Evolutionary conservation across 1,140 invertebrate species (phyloP), one percentile per base, ranked within the genome.

Genomic region (Wiebesia pumilae): DNA sequence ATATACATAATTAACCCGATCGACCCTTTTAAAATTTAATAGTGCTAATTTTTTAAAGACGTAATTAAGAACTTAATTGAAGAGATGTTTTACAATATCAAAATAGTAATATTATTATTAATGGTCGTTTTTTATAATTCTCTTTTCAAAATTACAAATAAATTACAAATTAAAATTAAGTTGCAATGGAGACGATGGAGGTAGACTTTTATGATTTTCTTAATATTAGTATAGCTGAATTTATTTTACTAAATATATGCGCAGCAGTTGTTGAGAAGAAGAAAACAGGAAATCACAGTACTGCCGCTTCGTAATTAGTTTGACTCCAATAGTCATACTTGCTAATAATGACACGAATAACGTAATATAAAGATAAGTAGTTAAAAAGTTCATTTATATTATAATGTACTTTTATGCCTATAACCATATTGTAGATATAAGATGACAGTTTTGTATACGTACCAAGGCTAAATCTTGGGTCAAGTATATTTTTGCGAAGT

Each of bases 391-490:
- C 24, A 62, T 62, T 62, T 62, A 62, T 27, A 27, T 62, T 62
- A 62, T 62, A 62, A 62, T 62, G 24, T 62, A 62, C 24, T 62
- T 27, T 62, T 62, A 62, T 27, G 24, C 27, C 58, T 62, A 27
- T 62, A 62, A 62, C 58, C 24, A 62, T 62, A 62, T 62, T 62
- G 21, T 62, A 62, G 24, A 62, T 62, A 62, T 24, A 62, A 62
- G 58, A 62, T 62, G 24, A 27, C 58, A 62, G 58, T 62, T 62
- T 62, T 62, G 58, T 62, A 62, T 27, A 62, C 58, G 24, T 62
- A 62, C 58, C 58, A 47, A 77, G 51, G 47, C 47, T 43, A 58
- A 35, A 80, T 80, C 27, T 62, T 80, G 33, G 33, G 78, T 62
- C 33, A 80, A 80, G 54, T 62, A 21, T 51, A 80, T 80, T 62